Conservation (phyloP, 2,888 invertebrate species). For the Antheraea yamamai region DNA sequence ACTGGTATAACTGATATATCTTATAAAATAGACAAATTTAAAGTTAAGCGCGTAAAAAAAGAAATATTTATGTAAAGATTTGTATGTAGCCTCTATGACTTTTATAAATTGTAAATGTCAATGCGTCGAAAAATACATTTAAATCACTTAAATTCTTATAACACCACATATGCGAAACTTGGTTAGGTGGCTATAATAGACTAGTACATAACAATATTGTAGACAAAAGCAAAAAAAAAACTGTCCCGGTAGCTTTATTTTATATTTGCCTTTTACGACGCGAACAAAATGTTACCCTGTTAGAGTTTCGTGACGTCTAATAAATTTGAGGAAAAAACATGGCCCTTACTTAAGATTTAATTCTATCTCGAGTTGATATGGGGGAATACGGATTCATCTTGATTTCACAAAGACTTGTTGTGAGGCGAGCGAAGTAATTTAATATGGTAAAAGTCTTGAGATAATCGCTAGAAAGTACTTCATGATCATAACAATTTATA, state of each 20-base stretch:
- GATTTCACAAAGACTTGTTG: slow-evolving; percentile 38
- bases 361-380: slow-evolving; percentile 34
- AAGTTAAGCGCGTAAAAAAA: too few relatives aligned
- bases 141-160: too few relatives aligned
- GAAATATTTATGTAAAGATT: too few relatives aligned
- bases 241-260: neutral
- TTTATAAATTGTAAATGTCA: too few relatives aligned
- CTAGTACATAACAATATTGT: too few relatives aligned
- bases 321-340: slow-evolving; percentile 30
- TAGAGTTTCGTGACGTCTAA: slow-evolving; percentile 16
- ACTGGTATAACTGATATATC: too few relatives aligned
- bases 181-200: too few relatives aligned
- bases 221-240: neutral
- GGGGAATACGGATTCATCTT: slow-evolving; percentile 39
- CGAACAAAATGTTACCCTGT: neutral
- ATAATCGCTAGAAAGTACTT: neutral
- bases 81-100: too few relatives aligned
- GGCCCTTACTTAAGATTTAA: slow-evolving; percentile 38
- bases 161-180: too few relatives aligned
- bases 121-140: too few relatives aligned
- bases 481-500: neutral
- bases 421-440: slow-evolving; percentile 16
- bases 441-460: slow-evolving; percentile 28
- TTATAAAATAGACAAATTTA: too few relatives aligned
- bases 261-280: neutral